Percentiles rank a stretch among this genome's conserved stretches.
These are phyloP conservation scores for Eulithis testata DNA, from an alignment of 2,888 invertebrate species.

Conservation along the genomic window DNA sequence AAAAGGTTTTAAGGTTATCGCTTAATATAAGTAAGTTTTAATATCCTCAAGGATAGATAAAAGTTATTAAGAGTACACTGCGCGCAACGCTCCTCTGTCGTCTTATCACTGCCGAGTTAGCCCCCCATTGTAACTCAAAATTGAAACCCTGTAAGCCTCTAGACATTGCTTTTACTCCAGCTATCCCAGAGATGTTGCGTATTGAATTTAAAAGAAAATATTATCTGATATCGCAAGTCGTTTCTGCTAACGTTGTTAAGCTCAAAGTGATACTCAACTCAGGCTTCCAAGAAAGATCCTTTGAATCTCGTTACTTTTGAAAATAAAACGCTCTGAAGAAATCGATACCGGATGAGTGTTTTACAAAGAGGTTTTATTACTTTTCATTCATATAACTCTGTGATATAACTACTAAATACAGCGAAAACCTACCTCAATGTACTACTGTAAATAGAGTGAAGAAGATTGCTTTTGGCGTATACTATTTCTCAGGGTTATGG, in stretches of 20 bases:
- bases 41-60: too few species aligned
- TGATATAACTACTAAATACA: too few species aligned
- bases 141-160: neutral
- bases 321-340: conserved; percentile 26
- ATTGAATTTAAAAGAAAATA: conserved; percentile 50
- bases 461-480: too few species aligned
- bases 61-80: too few species aligned
- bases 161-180: conserved; percentile 25
- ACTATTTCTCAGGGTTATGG: too few species aligned
- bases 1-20: too few species aligned
- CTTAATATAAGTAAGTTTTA: too few species aligned
- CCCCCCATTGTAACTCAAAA: neutral
- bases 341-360: conserved; percentile 14
- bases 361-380: conserved; percentile 9
- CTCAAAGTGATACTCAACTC: conserved; percentile 23
- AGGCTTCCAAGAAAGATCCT: conserved; percentile 18
- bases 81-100: too few species aligned
- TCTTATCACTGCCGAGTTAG: too few species aligned
- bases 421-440: too few species aligned
- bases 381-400: too few species aligned
- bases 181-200: conserved; percentile 38
- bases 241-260: conserved; percentile 35
- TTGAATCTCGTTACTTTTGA: conserved; percentile 2
- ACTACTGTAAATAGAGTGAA: too few species aligned
- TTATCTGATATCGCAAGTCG: conserved; percentile 38